Conservation (phyloP, 2,888 invertebrate species). For the Linyphia triangularis region DNA sequence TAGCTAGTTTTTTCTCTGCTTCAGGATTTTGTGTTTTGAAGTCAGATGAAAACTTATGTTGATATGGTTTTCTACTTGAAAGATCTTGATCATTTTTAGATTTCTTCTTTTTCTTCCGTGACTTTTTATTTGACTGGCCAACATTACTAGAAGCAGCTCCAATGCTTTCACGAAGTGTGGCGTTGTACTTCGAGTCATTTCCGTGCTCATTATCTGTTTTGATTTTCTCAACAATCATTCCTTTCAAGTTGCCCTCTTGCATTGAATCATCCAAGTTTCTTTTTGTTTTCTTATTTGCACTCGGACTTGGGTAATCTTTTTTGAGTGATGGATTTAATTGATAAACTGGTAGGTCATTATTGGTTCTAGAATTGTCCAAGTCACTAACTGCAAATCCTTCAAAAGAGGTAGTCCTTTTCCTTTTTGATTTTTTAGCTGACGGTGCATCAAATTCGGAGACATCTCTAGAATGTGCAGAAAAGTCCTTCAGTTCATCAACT, state of each 20-base stretch:
- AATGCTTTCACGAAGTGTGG: background rate
- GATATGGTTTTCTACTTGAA: background rate
- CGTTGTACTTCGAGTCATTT: background rate
- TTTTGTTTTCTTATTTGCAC: background rate
- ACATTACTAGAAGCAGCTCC: background rate
- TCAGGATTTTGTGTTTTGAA: background rate
- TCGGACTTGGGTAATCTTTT: background rate
- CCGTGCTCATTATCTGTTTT: background rate
- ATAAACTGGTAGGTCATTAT: background rate
- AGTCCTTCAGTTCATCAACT: background rate
- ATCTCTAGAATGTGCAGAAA: background rate
- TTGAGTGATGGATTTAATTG: background rate
- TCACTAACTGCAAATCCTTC: background rate
- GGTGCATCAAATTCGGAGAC: background rate
- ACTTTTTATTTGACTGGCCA: background rate
- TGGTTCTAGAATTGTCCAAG: background rate
- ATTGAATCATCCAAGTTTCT: background rate
- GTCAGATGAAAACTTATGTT: background rate
- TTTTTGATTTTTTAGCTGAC: slow-evolving; percentile 1
- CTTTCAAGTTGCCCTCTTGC: background rate
- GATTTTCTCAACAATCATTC: background rate
- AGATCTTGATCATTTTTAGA: slow-evolving; percentile 37
- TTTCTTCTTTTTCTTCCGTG: slow-evolving; percentile 61
- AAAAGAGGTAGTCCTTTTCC: background rate
- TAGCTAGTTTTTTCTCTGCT: slow-evolving; percentile 77